Base-by-base conservation (phyloP, 1,140 invertebrate species). In the Apolygus lucorum region DNA sequence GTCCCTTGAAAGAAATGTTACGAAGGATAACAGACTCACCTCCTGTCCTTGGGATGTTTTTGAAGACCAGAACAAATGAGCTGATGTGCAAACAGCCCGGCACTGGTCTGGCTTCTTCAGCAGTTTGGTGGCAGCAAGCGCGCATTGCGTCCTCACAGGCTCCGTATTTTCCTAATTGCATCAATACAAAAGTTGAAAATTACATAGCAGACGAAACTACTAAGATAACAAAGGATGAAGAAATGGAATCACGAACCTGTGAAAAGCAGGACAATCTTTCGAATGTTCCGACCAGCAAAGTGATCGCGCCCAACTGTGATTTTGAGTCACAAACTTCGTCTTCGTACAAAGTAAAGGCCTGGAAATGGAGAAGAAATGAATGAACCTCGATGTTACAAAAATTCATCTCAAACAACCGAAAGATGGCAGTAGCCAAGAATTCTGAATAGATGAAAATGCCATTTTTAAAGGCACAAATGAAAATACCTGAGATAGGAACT, bases 301-400 rank as follows among this genome's bases (percentile, higher is more conserved):
- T 95, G 62, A 99, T 95, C 21, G 95, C 95, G 0, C 95, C 91
- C 62, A 99, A 80, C 78, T 99, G 96, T 28, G 95, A 93, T 78
- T 98, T 97, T 63, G 93, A 96, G 77, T 99, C 97, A 4, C 92
- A 94, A 74, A 99, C 97, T 81, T 99, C 97, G 78, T 99, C 97
- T 79, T 99, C 97, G 76, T 99, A 99, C 64, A 99, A 81, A 0
- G 95, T 95, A 79, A 99, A 98, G 0, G 95, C 95, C 84, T 90
- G 73, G 26, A 76, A 76, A 17, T 42, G 34, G 17, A 8, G 4
- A 42, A 4, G 17, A 42, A 8, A 42, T 42, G 17, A 42, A 17
- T 42, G 4, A 63, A 22, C n/a, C 59, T 14, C 52, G 59, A 54
- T 21, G n/a, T 72, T 28, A 72, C 26, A 2, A 63, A 63, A 63